These are phyloP conservation scores for Drosophila greeni DNA, from an alignment of 2,888 invertebrate genomes.

Conservation along the genomic window DNA sequence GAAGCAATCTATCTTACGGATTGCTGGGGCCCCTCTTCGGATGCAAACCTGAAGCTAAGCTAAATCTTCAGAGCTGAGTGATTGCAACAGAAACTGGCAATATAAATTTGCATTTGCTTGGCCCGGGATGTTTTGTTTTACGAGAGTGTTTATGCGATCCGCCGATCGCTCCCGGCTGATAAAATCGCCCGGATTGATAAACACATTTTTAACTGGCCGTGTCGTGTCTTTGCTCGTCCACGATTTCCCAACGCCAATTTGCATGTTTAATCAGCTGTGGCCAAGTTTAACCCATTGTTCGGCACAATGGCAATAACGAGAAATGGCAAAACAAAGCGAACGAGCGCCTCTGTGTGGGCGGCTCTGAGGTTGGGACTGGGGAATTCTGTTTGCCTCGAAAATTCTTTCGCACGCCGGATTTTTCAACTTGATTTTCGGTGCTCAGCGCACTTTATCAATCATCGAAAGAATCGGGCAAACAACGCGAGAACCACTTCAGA, in stretches of 20 bases:
- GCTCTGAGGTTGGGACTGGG: slow-evolving; percentile 20
- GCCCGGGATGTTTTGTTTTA: slow-evolving; percentile 31
- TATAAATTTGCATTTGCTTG: slow-evolving; percentile 37
- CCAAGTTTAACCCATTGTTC: slow-evolving; percentile 57
- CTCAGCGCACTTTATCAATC: slow-evolving; percentile 54
- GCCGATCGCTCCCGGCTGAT: slow-evolving; percentile 52
- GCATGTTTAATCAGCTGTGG: slow-evolving; percentile 71
- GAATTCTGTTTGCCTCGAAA: slow-evolving; percentile 19
- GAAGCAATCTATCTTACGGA: slow-evolving; percentile 11
- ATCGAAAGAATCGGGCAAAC: slow-evolving; percentile 26
- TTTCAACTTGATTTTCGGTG: slow-evolving; percentile 23
- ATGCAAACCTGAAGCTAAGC: slow-evolving; percentile 1
- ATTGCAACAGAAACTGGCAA: slow-evolving; percentile 41
- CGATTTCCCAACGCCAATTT: slow-evolving; percentile 63
- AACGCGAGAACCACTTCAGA: slow-evolving; percentile 51
- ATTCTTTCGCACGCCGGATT: slow-evolving; percentile 61
- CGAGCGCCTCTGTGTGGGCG: slow-evolving; percentile 55
- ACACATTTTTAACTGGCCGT: slow-evolving; percentile 54
- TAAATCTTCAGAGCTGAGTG: slow-evolving; percentile 1
- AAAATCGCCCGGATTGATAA: slow-evolving; percentile 61
- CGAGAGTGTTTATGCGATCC: slow-evolving; percentile 42
- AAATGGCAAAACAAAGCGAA: slow-evolving; percentile 24
- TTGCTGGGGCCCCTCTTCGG: slow-evolving; percentile 5
- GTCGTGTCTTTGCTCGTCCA: slow-evolving; percentile 49
- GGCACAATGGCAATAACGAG: slow-evolving; percentile 34